Base-by-base conservation (phyloP, 2,888 invertebrate genomes). In the Minunthozetes semirufus region DNA sequence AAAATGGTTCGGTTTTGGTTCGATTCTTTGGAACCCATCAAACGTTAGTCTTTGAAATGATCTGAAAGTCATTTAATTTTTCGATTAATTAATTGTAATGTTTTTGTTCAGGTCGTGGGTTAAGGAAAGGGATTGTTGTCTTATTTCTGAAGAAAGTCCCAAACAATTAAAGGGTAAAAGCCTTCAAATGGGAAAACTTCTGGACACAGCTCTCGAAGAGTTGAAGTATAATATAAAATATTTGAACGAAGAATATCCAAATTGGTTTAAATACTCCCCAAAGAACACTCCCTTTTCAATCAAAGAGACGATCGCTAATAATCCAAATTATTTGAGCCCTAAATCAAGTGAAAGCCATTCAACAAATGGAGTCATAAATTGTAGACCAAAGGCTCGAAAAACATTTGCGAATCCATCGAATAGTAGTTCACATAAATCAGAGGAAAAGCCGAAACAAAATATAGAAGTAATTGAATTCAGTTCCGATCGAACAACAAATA, bases 101-200 rank as follows among this genome's bases (percentile, higher is more conserved):
- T 50, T 61, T 22, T 61, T 25, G 19, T 22, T 59, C 22, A 61
- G 61, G 61, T 25, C 27, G 2, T 61, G 27, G 61, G 22, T 22
- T 61, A 61, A 61, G 17, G 61, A 61, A 61, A 61, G 11, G 61
- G 61, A 61, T 29, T 61, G 27, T 15, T 61, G 27, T 61, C 17
- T 61, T 2, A 19, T 50, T n/a, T 61, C 27, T 11, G 27, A 61
- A 13, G 27, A 25, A 27, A 61, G 1, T 27, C 61, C 61, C 5
- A 25, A 50, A 50, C 5, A 5, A 2, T 50, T 50, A 11, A 5
- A 4, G 50, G 50, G 50, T n/a, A 50, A 50, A 19, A 11, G 50
- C n/a, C 19, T 50, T 9, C 50, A 50, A 19, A 50, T n/a, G 19
- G n/a, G 1, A 2, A 2, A 9, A 50, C 50, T n/a, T n/a, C 11